Percentiles rank a stretch among this genome's conserved stretches.
Evolutionary conservation across 2,888 invertebrate species (phyloP).

Genomic region (Tachina grossa): DNA sequence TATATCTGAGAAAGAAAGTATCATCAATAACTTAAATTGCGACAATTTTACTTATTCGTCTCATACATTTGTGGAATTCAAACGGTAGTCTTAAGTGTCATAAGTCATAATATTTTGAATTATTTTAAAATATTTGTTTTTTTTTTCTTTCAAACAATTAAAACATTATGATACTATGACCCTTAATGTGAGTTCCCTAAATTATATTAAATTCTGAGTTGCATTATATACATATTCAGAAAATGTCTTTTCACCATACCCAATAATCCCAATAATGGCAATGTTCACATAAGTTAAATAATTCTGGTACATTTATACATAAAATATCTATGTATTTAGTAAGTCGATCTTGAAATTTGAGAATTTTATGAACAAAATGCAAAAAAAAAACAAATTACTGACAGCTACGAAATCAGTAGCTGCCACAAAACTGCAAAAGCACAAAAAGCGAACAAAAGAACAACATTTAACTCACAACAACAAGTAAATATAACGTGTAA

Average conservation of each 20-base stretch:
- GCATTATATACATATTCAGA: no score
- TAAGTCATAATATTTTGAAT: no score
- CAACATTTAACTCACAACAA: conserved; percentile 21
- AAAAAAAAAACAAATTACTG: conserved; percentile 15
- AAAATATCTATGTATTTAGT: not conserved
- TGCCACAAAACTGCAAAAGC: conserved; percentile 39
- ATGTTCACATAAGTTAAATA: not conserved
- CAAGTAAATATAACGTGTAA: conserved; percentile 61
- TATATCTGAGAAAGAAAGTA: not conserved
- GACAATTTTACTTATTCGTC: no score
- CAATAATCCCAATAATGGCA: conserved; percentile 12
- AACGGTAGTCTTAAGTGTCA: no score
- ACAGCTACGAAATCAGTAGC: conserved; percentile 50
- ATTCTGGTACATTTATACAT: not conserved
- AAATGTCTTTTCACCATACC: not conserved
- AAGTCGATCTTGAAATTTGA: conserved; percentile 62
- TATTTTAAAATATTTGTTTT: no score
- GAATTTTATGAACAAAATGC: conserved; percentile 46
- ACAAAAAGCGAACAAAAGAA: not conserved
- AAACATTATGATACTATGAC: no score
- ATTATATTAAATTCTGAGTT: no score
- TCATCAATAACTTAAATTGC: no score
- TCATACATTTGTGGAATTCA: no score
- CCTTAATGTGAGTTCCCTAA: no score
- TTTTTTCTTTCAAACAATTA: no score